Evolutionary conservation across 2,113 vertebrate species (phyloP).

Genomic region (Bettongia penicillata): DNA sequence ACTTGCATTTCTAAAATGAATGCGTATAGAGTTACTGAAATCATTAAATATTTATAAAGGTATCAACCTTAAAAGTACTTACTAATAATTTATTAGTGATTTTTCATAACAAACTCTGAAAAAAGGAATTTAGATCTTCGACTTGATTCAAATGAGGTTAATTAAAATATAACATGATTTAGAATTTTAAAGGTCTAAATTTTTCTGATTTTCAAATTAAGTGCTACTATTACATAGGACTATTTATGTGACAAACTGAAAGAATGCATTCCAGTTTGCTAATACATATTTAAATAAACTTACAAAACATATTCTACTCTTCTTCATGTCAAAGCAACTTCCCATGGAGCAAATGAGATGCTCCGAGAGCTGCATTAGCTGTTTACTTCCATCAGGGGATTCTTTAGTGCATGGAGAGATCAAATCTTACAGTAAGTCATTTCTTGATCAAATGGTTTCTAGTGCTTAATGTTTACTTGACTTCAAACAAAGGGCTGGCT

Average conservation of each 20-base stretch:
- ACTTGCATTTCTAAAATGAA: conserved; percentile 40
- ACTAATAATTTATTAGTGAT: conserved; percentile 12
- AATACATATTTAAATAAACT: not conserved
- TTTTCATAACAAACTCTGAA: conserved; percentile 21
- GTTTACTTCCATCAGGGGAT: not conserved
- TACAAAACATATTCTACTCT: not conserved
- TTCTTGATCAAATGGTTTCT: not conserved
- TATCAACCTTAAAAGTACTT: conserved; percentile 29
- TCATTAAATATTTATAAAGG: conserved; percentile 7
- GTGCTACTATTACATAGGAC: conserved; percentile 1
- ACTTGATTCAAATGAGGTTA: conserved; percentile 37
- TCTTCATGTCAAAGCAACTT: too few species aligned
- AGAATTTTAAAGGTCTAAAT: not conserved
- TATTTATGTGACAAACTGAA: not conserved
- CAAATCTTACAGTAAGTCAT: not conserved
- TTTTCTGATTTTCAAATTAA: conserved; percentile 25
- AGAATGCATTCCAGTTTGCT: not conserved
- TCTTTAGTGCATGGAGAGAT: not conserved
- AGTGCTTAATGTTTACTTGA: conserved; percentile 29
- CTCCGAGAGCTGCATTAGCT: accelerated
- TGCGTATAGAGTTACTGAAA: not conserved
- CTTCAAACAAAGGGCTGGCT: conserved; percentile 23
- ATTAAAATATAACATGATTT: conserved; percentile 12
- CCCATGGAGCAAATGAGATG: accelerated
- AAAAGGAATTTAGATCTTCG: conserved; percentile 5